phyloP scores from a whole-genome alignment of 2,113 vertebrate genomes.

The Propithecus coquereli region DNA sequence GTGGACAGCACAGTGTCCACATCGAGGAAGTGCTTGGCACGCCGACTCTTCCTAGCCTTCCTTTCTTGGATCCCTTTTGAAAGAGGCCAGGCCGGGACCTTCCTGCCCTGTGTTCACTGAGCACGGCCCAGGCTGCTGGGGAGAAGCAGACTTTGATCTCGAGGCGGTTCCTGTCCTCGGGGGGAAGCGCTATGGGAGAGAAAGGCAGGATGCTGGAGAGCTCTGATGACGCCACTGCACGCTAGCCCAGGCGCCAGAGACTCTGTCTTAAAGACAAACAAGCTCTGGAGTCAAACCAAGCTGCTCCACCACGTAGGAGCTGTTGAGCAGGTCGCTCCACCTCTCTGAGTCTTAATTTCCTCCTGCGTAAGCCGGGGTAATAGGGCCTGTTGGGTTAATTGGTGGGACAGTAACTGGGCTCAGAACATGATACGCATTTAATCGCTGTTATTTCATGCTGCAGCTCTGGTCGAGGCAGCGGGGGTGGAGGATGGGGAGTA shows the following conservation, averaged over 20 bases:
- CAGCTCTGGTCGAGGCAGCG: background rate
- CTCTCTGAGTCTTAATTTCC: too few relatives aligned
- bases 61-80: background rate
- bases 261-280: too few relatives aligned
- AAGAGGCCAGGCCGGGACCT: background rate
- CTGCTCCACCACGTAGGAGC: too few relatives aligned
- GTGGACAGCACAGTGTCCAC: background rate
- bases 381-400: too few relatives aligned
- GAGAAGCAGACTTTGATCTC: background rate
- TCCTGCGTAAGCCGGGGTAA: too few relatives aligned
- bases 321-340: too few relatives aligned
- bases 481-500: background rate
- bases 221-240: too few relatives aligned
- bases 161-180: background rate
- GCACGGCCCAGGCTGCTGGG: too few relatives aligned
- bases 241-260: too few relatives aligned
- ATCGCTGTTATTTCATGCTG: background rate
- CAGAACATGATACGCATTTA: background rate
- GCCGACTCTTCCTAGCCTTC: background rate
- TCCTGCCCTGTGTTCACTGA: background rate
- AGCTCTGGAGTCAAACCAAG: too few relatives aligned
- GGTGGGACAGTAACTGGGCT: too few relatives aligned
- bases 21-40: accelerated
- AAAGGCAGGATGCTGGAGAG: background rate
- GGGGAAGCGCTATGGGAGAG: background rate